Conservation (phyloP, 2,797 vertebrate genomes). For the Acomys russatus region DNA sequence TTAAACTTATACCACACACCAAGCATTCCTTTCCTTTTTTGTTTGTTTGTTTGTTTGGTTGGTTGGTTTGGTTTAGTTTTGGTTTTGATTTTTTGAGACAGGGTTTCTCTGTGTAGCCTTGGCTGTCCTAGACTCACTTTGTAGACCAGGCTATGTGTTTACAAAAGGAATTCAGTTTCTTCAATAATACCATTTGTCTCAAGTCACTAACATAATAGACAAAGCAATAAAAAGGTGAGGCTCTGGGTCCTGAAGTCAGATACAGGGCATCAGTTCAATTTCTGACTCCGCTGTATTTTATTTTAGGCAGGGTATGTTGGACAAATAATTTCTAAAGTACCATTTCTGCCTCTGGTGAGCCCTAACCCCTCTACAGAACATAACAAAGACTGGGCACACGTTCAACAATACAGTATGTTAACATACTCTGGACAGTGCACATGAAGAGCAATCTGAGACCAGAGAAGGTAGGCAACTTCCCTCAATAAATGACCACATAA, state of each 20-base stretch:
- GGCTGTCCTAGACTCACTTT: too few species aligned
- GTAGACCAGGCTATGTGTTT: background rate
- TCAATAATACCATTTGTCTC: slow-evolving; percentile 26
- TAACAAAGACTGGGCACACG: slow-evolving; percentile 33
- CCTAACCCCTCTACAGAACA: slow-evolving; percentile 34
- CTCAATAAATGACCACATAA: background rate
- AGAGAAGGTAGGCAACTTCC: slow-evolving; percentile 41
- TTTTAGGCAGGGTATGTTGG: background rate
- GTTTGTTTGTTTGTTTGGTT: too few species aligned
- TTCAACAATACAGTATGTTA: background rate
- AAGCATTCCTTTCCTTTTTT: slow-evolving; percentile 45
- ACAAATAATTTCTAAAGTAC: slow-evolving; percentile 23
- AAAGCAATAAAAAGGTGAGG: slow-evolving; percentile 23
- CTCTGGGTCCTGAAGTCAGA: background rate
- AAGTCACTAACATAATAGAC: slow-evolving; percentile 56
- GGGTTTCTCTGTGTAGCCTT: too few species aligned
- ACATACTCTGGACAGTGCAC: background rate
- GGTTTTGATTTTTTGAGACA: too few species aligned
- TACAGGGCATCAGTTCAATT: slow-evolving; percentile 9
- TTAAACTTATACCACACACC: slow-evolving; percentile 11
- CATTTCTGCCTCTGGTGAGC: background rate
- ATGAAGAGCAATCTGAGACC: slow-evolving; percentile 6
- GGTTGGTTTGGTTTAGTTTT: too few species aligned
- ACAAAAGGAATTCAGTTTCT: slow-evolving; percentile 30
- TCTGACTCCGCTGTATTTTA: background rate